phyloP scores from a whole-genome alignment of 2,113 vertebrate genomes.

The Sciurus niger region DNA sequence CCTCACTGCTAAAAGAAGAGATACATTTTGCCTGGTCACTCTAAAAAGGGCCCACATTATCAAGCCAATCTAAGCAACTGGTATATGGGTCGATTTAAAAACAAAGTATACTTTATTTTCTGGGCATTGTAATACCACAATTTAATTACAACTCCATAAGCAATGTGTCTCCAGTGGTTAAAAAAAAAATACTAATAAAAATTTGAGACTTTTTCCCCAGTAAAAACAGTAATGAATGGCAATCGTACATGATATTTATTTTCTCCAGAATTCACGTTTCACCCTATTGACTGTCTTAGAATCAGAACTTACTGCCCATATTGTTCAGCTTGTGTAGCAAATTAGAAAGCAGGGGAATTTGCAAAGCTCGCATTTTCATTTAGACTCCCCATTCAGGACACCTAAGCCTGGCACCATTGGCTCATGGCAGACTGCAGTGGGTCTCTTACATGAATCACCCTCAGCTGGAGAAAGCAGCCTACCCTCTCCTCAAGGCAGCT shows the following conservation, averaged over 20 bases:
- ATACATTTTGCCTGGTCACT: background rate
- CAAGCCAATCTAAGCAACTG: background rate
- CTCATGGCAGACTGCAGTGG: too few species aligned
- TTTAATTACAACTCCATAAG: background rate
- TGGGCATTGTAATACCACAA: background rate
- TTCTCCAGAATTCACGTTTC: background rate
- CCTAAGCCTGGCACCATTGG: background rate
- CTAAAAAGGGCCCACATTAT: background rate
- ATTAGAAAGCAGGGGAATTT: background rate
- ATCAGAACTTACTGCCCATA: background rate
- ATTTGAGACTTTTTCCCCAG: background rate
- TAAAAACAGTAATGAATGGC: background rate
- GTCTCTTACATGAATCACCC: background rate
- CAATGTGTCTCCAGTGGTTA: background rate
- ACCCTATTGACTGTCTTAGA: background rate
- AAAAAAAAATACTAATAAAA: background rate
- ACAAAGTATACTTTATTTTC: background rate
- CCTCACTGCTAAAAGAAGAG: background rate
- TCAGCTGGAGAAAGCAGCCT: background rate
- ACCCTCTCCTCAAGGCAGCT: background rate
- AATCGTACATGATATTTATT: background rate
- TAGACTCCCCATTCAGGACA: background rate
- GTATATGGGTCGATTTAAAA: background rate
- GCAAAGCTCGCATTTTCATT: background rate
- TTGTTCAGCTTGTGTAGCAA: background rate